A percentile compares a stretch with the other conserved stretches of the same genome.
Evolutionary conservation across 2,113 vertebrate species (phyloP).

Genomic region (Sciurus niger): DNA sequence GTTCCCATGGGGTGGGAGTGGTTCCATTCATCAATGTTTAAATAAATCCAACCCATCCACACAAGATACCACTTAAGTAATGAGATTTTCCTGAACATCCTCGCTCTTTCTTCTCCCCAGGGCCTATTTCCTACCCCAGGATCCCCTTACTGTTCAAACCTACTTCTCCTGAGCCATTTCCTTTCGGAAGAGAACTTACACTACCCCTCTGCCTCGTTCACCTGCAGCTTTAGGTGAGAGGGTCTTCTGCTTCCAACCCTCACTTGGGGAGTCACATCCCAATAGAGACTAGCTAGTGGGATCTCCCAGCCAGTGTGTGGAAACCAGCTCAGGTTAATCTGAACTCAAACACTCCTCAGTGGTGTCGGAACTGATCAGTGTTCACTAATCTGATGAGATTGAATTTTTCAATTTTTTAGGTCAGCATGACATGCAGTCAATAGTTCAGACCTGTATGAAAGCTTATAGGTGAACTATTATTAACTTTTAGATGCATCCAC

Average conservation of each 20-base stretch:
- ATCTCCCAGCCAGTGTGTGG: not conserved
- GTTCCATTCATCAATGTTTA: not conserved
- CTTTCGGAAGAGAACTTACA: not conserved
- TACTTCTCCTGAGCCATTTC: not conserved
- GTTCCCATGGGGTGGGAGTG: not conserved
- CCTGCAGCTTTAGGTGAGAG: not conserved
- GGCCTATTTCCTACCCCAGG: not conserved
- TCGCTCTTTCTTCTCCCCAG: not conserved
- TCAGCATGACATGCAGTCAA: constrained; percentile 33
- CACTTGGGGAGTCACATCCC: too few relatives aligned
- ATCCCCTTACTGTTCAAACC: not conserved
- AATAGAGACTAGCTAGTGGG: not conserved
- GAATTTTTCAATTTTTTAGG: constrained; percentile 55
- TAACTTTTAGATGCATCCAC: constrained; percentile 12
- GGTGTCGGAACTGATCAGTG: not conserved
- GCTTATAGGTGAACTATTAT: not conserved
- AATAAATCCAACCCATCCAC: not conserved
- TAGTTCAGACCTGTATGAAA: constrained; percentile 42
- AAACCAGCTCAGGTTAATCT: not conserved
- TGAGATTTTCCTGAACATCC: not conserved
- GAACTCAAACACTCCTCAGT: not conserved
- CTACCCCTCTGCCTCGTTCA: not conserved
- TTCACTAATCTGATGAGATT: not conserved
- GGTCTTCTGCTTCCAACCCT: not conserved
- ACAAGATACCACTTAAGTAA: not conserved